Conservation (phyloP, 2,797 vertebrate genomes). For the Pogonophryne albipinna region DNA sequence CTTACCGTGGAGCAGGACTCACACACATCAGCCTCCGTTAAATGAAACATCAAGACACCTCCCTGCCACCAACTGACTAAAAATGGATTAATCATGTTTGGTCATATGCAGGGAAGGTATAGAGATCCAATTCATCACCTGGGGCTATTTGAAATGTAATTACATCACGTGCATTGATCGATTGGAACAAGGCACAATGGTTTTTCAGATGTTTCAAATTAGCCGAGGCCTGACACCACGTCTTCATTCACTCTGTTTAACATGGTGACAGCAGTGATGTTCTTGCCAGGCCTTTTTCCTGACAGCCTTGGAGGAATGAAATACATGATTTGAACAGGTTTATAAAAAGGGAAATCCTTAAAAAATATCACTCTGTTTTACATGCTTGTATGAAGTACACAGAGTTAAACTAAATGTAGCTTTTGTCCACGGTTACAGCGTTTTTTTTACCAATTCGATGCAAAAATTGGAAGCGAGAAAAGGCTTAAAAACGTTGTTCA, state of each 20-base stretch:
- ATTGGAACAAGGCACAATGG: conserved; percentile 78
- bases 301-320: conserved; percentile 30
- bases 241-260: conserved; percentile 55
- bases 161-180: conserved; percentile 80
- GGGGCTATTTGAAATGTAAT: conserved; percentile 81
- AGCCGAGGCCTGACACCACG: conserved; percentile 53
- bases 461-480: too few species aligned
- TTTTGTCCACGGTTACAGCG: too few species aligned
- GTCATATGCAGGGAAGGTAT: conserved; percentile 74
- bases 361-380: background rate
- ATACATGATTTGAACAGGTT: conserved; percentile 14
- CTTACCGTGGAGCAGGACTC: conserved; percentile 28
- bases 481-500: too few species aligned
- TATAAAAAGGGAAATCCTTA: background rate
- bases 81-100: conserved; percentile 85
- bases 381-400: background rate
- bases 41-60: conserved; percentile 80
- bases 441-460: too few species aligned
- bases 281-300: conserved; percentile 33
- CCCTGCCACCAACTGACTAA: conserved; percentile 82
- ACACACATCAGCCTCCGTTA: conserved; percentile 60
- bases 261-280: conserved; percentile 47
- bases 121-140: conserved; percentile 81
- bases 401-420: background rate
- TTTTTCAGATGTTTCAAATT: conserved; percentile 77